Percentiles rank a stretch among this genome's conserved stretches.
Evolutionary conservation across 2,113 vertebrate species (phyloP).

Genomic region (Dicaeum eximium): DNA sequence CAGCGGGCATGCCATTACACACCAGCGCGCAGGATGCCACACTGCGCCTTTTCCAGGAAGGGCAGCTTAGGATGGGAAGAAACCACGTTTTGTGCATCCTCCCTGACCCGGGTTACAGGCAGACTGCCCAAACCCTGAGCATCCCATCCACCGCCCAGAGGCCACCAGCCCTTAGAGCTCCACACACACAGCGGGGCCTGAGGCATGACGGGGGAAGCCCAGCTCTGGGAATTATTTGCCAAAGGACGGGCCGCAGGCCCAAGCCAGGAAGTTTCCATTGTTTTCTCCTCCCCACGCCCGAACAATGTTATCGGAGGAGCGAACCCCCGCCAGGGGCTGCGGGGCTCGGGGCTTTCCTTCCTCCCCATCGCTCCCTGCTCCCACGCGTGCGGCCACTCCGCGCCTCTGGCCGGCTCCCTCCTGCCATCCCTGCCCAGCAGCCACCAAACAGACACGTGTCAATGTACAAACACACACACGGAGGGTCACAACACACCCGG

Average conservation of each 20-base stretch:
- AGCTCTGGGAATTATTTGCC: background rate
- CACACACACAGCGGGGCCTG: background rate
- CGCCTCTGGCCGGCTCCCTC: background rate
- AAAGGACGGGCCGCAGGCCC: background rate
- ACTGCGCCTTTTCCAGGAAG: fast-evolving
- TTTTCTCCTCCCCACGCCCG: background rate
- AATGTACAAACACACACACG: fast-evolving
- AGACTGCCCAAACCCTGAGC: background rate
- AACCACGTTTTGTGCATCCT: background rate
- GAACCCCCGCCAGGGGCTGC: background rate
- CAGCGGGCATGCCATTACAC: background rate
- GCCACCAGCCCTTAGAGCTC: background rate
- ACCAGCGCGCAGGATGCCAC: fast-evolving
- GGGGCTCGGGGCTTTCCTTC: background rate
- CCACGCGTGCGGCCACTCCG: background rate
- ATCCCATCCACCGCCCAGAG: background rate
- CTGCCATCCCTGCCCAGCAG: background rate
- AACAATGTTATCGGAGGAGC: background rate
- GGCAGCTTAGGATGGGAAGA: background rate
- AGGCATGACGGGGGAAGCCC: background rate
- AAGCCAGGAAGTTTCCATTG: conserved; percentile 36
- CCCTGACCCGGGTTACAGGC: background rate
- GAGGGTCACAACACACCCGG: background rate
- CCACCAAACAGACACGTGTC: background rate
- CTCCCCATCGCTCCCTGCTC: background rate